phyloP scores from a whole-genome alignment of 2,113 vertebrate genomes.

The cattle (Bos taurus) region DNA sequence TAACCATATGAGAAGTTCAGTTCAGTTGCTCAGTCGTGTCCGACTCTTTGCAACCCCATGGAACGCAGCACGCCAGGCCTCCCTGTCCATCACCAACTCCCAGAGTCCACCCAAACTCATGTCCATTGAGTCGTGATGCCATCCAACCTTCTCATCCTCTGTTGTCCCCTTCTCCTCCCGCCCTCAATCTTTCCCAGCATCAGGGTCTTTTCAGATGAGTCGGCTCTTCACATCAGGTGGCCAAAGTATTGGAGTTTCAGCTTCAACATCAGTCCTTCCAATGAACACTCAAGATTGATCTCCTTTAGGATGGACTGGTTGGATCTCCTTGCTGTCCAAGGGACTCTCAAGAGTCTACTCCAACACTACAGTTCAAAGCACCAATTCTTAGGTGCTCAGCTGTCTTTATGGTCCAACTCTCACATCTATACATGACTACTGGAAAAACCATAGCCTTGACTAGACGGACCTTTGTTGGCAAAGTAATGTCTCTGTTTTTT shows the following conservation, averaged over 20 bases:
- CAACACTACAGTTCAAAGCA: neutral
- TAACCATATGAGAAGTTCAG: neutral
- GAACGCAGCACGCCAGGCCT: rapidly evolving
- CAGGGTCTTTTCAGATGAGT: neutral
- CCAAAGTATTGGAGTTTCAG: neutral
- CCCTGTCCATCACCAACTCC: neutral
- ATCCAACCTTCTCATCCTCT: neutral
- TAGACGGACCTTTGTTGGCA: neutral
- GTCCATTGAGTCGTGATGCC: neutral
- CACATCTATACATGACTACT: neutral
- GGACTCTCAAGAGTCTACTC: neutral
- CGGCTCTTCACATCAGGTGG: rapidly evolving
- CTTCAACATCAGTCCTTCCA: neutral
- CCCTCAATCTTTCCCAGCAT: neutral
- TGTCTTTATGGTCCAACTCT: neutral
- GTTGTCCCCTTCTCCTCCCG: neutral
- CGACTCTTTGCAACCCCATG: neutral
- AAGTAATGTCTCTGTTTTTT: neutral
- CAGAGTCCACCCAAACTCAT: neutral
- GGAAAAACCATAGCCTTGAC: neutral
- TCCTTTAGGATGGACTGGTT: neutral
- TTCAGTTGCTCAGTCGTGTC: neutral
- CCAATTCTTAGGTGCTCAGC: neutral
- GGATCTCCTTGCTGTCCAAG: neutral
- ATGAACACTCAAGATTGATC: neutral